These are phyloP conservation scores for Pygoscelis adeliae DNA, from an alignment of 2,113 vertebrate genomes.

Conservation along the genomic window DNA sequence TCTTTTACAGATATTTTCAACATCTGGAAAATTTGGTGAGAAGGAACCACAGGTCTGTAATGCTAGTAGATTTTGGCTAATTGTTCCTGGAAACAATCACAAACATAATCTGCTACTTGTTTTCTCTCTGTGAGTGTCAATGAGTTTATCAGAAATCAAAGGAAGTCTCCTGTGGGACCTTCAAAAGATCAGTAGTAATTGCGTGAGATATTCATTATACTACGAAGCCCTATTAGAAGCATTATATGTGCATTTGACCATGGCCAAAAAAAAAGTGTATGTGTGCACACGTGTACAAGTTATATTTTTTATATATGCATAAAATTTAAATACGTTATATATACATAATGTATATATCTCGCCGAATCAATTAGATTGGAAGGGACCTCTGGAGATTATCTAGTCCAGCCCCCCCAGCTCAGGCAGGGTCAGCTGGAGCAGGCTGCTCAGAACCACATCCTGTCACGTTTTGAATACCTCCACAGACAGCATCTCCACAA, in stretches of 20 bases:
- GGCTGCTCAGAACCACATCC: neutral
- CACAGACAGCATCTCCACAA: neutral
- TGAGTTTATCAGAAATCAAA: neutral
- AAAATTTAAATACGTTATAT: neutral
- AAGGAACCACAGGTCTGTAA: neutral
- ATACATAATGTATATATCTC: neutral
- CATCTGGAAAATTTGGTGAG: fast-evolving
- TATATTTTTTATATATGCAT: neutral
- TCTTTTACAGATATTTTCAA: neutral
- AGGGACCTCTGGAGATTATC: neutral
- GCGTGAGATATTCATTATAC: neutral
- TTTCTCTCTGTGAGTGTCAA: neutral
- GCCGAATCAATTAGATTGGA: neutral
- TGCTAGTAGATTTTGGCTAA: neutral
- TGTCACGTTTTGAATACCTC: neutral
- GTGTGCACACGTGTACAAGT: neutral
- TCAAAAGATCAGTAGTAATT: neutral
- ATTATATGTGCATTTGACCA: neutral
- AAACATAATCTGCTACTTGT: neutral
- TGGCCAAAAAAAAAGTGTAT: too few relatives aligned
- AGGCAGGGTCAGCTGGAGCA: neutral
- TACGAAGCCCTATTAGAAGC: neutral
- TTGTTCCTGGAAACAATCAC: neutral
- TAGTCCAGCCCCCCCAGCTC: neutral
- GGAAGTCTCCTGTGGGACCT: neutral